Percentiles rank a stretch among this genome's conserved stretches.
phyloP scores from a whole-genome alignment of 2,888 invertebrate genomes.

The Latrodectus elegans region DNA sequence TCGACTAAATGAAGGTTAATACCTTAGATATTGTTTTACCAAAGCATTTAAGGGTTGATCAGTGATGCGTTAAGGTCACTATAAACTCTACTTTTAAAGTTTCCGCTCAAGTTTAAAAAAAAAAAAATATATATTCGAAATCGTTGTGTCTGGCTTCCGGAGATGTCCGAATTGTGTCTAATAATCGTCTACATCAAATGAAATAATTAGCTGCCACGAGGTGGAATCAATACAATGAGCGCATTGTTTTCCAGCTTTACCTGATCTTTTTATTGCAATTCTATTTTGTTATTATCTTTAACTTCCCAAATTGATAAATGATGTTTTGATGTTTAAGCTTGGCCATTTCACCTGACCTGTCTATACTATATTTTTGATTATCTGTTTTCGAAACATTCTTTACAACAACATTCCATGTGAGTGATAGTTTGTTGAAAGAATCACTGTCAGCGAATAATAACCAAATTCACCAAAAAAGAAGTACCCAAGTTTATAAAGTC shows the following conservation, averaged over 20 bases:
- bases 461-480: too few relatives aligned
- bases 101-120: neutral
- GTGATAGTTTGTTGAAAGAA: too few relatives aligned
- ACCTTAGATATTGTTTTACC: neutral
- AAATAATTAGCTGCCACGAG: neutral
- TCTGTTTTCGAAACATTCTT: too few relatives aligned
- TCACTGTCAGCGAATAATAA: too few relatives aligned
- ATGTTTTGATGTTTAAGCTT: too few relatives aligned
- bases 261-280: too few relatives aligned
- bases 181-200: neutral
- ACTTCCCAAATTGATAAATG: neutral
- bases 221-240: neutral
- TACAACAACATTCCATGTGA: too few relatives aligned
- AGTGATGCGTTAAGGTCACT: neutral
- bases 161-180: neutral
- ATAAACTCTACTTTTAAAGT: neutral
- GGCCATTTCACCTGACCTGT: too few relatives aligned
- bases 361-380: too few relatives aligned
- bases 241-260: neutral
- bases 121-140: neutral
- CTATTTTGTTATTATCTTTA: neutral
- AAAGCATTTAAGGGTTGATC: neutral
- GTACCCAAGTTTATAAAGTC: too few relatives aligned
- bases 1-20: conserved; percentile 2
- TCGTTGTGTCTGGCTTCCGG: neutral